Base-by-base conservation (phyloP, 2,888 invertebrate species). In the Protophormia terraenovae region DNA sequence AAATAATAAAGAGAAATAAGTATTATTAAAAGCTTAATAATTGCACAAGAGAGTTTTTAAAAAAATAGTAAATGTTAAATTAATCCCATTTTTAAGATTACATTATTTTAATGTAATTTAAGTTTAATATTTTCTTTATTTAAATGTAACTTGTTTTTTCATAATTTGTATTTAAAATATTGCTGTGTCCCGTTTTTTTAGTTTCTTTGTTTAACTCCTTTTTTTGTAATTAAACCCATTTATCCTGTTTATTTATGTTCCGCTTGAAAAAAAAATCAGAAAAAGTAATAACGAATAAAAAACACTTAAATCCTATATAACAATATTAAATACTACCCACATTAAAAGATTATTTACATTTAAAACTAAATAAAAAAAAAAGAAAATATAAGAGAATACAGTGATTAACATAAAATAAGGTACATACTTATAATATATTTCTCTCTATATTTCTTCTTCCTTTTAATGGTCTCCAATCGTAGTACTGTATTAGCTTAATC, bases 331-430 rank as follows among this genome's bases (percentile, higher is more conserved):
- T 24, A 22, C 55, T 47, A 38, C 73, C 79, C 79, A 84, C 79
- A 84, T 79, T 75, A 53, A 53, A 69, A 84, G 45, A 84, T 79
- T 84, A 79, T 79, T 79, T 84, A 79, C 83, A 84, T 64, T 53
- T 24, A 4, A 19, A 60, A 45, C 0, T 22, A 45, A 10, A 50
- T 3, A 50, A 69, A 79, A 47, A 76, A 50, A 5, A 45, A 47
- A 45, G 7, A 32, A 32, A 35, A 35, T 6, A 35, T 8, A 1
- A 6, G 12, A 10, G 10, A 35, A 35, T 8, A 35, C 35, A 35
- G 35, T 35, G 35, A 12, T 0, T 7, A 10, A 35, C n/a, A n/a
- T n/a, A n/a, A n/a, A n/a, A n/a, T n/a, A n/a, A n/a, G n/a, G n/a
- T n/a, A n/a, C n/a, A n/a, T n/a, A n/a, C n/a, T n/a, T n/a, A n/a